phyloP scores from a whole-genome alignment of 1,140 invertebrate genomes.

The Nomia melanderi region DNA sequence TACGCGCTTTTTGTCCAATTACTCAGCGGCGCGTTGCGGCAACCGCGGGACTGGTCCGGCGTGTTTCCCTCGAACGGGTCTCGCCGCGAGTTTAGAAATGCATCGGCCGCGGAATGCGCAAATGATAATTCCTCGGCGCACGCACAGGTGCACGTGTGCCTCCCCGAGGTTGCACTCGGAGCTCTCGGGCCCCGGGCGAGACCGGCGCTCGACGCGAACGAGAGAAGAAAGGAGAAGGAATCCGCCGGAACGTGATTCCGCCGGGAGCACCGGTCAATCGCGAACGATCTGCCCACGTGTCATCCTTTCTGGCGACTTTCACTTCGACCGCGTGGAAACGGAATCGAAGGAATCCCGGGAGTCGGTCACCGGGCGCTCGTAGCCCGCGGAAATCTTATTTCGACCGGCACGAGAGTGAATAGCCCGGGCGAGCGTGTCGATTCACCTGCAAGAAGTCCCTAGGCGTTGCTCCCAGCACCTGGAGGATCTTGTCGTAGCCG shows the following conservation, averaged over 20 bases:
- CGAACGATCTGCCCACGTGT: constrained; percentile 18
- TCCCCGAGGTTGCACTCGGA: too few species aligned
- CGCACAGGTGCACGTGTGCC: neutral
- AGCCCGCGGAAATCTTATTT: constrained; percentile 1
- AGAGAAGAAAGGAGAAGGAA: neutral
- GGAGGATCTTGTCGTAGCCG: constrained; percentile 95
- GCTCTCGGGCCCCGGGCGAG: too few species aligned
- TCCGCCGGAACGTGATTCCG: neutral
- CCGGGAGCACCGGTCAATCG: neutral
- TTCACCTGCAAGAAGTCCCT: constrained; percentile 94
- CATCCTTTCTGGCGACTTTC: constrained; percentile 39
- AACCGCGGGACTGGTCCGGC: constrained; percentile 8
- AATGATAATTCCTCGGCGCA: constrained; percentile 5
- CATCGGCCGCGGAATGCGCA: neutral
- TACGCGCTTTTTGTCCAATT: constrained; percentile 24
- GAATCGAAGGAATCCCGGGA: constrained; percentile 22
- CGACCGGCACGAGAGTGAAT: constrained; percentile 6
- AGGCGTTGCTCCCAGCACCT: constrained; percentile 95
- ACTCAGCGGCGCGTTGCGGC: constrained; percentile 21
- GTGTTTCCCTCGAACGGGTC: neutral
- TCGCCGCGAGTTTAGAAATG: neutral
- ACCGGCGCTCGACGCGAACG: neutral
- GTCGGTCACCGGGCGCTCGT: neutral
- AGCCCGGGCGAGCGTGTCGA: neutral
- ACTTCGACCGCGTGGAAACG: constrained; percentile 13